Conservation (phyloP, 2,888 invertebrate species). For the Heliothis peltigera region DNA sequence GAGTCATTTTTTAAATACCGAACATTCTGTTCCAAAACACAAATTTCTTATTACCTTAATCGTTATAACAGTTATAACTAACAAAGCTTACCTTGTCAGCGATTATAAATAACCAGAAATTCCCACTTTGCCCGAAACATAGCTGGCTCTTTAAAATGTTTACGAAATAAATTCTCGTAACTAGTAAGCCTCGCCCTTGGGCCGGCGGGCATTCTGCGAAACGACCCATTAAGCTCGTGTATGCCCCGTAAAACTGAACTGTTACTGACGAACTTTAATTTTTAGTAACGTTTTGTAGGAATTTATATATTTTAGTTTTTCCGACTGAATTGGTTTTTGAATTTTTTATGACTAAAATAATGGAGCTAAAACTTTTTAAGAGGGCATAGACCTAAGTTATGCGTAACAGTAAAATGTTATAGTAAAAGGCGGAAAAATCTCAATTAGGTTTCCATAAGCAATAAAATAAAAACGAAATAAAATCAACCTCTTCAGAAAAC, state of each 20-base stretch:
- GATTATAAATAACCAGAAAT: slow-evolving; percentile 32
- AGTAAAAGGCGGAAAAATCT: no score
- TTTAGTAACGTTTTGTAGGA: slow-evolving; percentile 18
- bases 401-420: no score
- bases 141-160: slow-evolving; percentile 52
- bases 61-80: slow-evolving; percentile 13
- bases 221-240: slow-evolving; percentile 46
- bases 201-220: slow-evolving; percentile 29
- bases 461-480: no score
- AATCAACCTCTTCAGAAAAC: no score
- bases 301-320: slow-evolving; percentile 30
- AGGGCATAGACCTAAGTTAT: no score
- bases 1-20: background rate
- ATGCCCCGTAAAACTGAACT: slow-evolving; percentile 41
- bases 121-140: slow-evolving; percentile 31
- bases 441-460: no score
- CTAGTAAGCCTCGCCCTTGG: slow-evolving; percentile 28
- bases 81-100: slow-evolving; percentile 31
- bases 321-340: slow-evolving; percentile 16
- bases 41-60: slow-evolving; percentile 5
- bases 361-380: no score
- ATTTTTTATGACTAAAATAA: slow-evolving; percentile 11
- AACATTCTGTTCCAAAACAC: background rate
- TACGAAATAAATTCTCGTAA: slow-evolving; percentile 42
- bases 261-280: slow-evolving; percentile 36